phyloP scores from a whole-genome alignment of 2,113 vertebrate genomes.

The Tricholaema leucomelas region DNA sequence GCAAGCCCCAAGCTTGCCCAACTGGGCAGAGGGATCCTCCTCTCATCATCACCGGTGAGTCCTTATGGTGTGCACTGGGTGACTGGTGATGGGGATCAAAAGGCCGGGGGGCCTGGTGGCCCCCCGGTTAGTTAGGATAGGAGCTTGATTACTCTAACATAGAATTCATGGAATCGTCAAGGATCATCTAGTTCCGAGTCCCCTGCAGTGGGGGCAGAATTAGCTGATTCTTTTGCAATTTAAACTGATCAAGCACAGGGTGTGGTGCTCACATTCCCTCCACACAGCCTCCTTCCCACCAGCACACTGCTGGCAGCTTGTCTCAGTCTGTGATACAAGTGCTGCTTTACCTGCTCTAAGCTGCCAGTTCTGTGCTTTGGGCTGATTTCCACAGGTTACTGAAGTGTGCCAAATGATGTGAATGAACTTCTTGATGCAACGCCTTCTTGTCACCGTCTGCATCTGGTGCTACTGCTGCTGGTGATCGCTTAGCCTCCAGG shows the following conservation, averaged over 20 bases:
- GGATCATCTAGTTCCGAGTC: too few relatives aligned
- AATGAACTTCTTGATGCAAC: background rate
- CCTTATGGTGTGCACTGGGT: too few relatives aligned
- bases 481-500: rapidly evolving
- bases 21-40: too few relatives aligned
- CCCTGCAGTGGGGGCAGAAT: too few relatives aligned
- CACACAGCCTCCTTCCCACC: background rate
- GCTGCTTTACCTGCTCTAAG: background rate
- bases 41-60: too few relatives aligned
- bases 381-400: background rate
- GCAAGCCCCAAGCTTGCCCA: too few relatives aligned
- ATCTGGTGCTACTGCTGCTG: background rate
- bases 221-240: slow-evolving; percentile 14
- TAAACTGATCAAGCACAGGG: slow-evolving; percentile 15
- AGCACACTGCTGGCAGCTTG: background rate
- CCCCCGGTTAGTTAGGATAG: too few relatives aligned
- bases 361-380: background rate
- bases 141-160: too few relatives aligned
- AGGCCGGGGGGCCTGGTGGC: too few relatives aligned
- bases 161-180: too few relatives aligned
- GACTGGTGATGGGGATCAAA: too few relatives aligned
- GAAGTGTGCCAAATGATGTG: background rate
- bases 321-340: background rate
- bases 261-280: background rate
- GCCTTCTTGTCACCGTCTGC: background rate